Conservation (phyloP, 2,888 invertebrate species). For the Bimastos eiseni region DNA sequence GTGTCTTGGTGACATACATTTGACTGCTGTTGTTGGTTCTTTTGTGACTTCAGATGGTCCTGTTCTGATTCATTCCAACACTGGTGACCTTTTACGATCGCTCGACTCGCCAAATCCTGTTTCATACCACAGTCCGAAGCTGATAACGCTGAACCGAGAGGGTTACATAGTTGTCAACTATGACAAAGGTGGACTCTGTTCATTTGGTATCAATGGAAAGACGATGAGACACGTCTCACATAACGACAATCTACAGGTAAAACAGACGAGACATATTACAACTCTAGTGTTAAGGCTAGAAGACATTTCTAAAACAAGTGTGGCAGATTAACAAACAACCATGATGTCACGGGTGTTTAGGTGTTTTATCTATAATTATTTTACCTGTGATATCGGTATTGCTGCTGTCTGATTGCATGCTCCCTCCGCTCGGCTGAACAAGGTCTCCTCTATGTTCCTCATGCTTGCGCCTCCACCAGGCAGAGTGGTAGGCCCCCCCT, state of each 20-base stretch:
- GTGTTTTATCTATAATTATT: not conserved
- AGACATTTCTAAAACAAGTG: not conserved
- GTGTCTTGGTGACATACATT: not conserved
- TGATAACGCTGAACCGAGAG: conserved; percentile 91
- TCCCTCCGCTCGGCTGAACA: too few relatives aligned
- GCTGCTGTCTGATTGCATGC: too few relatives aligned
- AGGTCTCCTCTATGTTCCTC: too few relatives aligned
- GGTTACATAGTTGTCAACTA: conserved; percentile 93
- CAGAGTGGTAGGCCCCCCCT: too few relatives aligned
- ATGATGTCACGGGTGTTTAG: not conserved
- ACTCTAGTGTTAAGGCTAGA: not conserved
- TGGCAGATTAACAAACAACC: not conserved
- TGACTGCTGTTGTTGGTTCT: not conserved
- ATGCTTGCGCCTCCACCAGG: too few relatives aligned
- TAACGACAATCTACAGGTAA: conserved; percentile 90
- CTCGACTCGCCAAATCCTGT: conserved; percentile 74
- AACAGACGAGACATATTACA: not conserved
- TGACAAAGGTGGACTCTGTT: conserved; percentile 85
- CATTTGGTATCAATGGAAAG: conserved; percentile 91
- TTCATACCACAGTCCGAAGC: conserved; percentile 70
- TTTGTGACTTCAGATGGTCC: conserved; percentile 76
- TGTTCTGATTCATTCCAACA: conserved; percentile 94
- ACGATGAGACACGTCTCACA: conserved; percentile 86
- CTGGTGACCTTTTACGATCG: conserved; percentile 92
- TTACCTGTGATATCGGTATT: not conserved